A percentile compares a stretch with the other conserved stretches of the same genome.
Conservation (phyloP, 2,113 vertebrate genomes). For the Laticauda colubrina region DNA sequence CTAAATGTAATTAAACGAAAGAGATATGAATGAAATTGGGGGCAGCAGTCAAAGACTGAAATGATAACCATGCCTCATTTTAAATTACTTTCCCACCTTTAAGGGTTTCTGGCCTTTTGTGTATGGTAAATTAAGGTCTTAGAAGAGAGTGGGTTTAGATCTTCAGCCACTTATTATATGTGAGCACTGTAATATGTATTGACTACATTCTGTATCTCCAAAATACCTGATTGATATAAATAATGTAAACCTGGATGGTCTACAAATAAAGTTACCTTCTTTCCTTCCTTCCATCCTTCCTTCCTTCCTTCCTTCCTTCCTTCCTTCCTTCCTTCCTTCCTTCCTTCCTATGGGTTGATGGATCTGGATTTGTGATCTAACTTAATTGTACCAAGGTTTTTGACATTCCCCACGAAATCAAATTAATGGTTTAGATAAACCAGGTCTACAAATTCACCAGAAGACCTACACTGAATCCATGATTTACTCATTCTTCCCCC, state of each 20-base stretch:
- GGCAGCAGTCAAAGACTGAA: neutral
- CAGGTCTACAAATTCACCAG: neutral
- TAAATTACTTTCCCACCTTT: neutral
- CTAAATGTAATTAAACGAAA: neutral
- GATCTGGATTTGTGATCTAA: neutral
- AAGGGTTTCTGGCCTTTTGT: neutral
- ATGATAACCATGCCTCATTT: neutral
- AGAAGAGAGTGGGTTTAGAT: neutral
- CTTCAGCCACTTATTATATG: neutral
- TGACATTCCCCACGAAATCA: neutral
- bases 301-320: neutral
- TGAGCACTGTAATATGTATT: neutral
- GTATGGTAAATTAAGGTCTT: neutral
- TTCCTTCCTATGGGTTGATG: neutral
- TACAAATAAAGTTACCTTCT: neutral
- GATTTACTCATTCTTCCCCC: too few relatives aligned
- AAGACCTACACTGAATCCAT: neutral
- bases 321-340: neutral
- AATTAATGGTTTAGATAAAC: neutral
- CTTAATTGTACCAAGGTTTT: neutral
- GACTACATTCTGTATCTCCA: neutral
- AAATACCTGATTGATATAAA: neutral
- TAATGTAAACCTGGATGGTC: neutral
- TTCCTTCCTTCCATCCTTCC: neutral
- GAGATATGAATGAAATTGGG: neutral